Evolutionary conservation across 2,888 invertebrate genomes (phyloP).

Genomic region (Polymixis lichenea): DNA sequence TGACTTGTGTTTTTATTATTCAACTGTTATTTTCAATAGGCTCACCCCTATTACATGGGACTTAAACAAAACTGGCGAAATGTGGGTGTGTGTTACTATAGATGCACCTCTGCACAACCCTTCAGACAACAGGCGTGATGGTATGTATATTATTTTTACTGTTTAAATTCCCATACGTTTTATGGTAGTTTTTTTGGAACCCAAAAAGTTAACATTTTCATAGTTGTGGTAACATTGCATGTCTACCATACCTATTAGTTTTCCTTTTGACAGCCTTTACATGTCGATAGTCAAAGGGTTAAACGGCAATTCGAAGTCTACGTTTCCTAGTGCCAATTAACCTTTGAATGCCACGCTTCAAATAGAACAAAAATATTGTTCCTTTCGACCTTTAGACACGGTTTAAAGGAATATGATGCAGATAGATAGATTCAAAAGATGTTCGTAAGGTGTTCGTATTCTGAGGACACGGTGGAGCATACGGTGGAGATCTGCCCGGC

Average conservation of each 20-base stretch:
- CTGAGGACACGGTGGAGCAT: no score
- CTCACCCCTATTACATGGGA: neutral
- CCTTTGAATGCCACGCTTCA: conserved; percentile 44
- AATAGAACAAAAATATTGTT: conserved; percentile 16
- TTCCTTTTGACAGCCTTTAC: conserved; percentile 9
- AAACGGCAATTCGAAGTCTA: neutral
- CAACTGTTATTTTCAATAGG: neutral
- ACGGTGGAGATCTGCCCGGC: no score
- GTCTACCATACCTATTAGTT: neutral
- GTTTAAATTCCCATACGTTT: neutral
- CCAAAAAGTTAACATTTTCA: neutral
- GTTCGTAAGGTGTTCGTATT: neutral
- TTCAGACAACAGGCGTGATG: neutral
- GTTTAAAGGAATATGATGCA: neutral
- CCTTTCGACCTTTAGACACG: conserved; percentile 5
- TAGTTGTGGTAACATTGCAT: neutral
- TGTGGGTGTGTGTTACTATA: neutral
- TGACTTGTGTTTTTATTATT: neutral
- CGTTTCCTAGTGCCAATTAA: conserved; percentile 39
- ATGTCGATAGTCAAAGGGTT: conserved; percentile 27
- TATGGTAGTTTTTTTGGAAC: neutral
- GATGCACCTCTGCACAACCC: neutral
- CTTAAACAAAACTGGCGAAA: neutral
- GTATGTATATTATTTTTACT: neutral
- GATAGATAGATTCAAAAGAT: neutral